Evolutionary conservation across 37 sponge, comb jelly and placozoan species (phyloP), one percentile per base, ranked within the genome.

Genomic region (Oopsacas minuta): DNA sequence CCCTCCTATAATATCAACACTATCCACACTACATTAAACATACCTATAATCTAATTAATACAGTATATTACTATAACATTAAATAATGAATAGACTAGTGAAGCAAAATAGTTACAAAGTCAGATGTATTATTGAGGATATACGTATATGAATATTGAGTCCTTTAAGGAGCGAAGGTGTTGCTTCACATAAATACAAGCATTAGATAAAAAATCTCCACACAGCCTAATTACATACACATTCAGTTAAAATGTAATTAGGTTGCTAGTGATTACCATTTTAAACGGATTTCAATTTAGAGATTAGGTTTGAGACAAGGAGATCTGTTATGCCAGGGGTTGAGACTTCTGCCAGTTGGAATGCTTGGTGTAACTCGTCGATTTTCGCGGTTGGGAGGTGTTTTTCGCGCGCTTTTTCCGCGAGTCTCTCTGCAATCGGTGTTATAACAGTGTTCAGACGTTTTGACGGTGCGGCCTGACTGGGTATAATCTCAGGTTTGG

Each of bases 331-430:
- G 3, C 94, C 94, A 35, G 94, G 94, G 35, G 52, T 90, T 28
- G 90, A 88, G 0, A 92, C 87, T 38, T 94, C 94, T 1, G 90
- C 94, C 20, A 88, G 83, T 34, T 92, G 88, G 89, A 94, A 94
- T 28, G 92, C 94, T 88, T 85, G 52, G 52, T 85, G 82, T 37
- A 94, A 89, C 30, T 91, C 92, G n/a, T 90, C 90, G 23, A 94
- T 84, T 36, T 87, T 52, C 28, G 75, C 75, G 75, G 75, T 61
- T n/a, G 75, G 75, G 28, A 61, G 75, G 75, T 61, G 75, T 61
- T 61, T 61, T 61, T 61, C 75, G 75, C 75, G 75, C 75, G 75
- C 75, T 61, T 61, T 61, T n/a, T 61, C 75, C 30, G 75, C 75
- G 7, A 61, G 75, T 61, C 75, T 61, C 75, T 61, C 75, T 61